Conservation (phyloP, 2,113 vertebrate species). For the Pteropus alecto region DNA sequence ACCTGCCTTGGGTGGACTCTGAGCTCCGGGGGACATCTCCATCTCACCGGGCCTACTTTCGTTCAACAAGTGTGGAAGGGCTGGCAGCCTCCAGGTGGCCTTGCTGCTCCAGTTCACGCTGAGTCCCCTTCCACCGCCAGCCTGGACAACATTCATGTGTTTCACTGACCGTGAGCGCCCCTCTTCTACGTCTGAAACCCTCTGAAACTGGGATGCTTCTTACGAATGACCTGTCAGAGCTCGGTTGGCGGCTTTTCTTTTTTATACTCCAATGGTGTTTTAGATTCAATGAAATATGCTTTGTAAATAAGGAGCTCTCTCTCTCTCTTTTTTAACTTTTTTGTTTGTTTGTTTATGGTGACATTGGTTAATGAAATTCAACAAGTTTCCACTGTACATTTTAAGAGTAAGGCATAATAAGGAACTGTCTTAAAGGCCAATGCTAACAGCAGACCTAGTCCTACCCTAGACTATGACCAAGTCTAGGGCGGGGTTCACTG, state of each 20-base stretch:
- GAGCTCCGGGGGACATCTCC: not conserved
- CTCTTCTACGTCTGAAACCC: not conserved
- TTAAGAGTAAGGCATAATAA: not conserved
- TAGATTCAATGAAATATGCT: not conserved
- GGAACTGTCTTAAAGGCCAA: not conserved
- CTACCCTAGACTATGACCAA: not conserved
- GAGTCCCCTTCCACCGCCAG: accelerated
- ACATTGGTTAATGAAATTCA: too few relatives aligned
- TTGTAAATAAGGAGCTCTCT: not conserved
- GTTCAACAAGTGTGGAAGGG: not conserved
- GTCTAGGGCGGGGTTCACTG: not conserved
- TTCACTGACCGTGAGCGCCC: not conserved
- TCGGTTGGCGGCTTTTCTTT: not conserved
- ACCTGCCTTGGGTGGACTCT: not conserved
- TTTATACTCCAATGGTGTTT: not conserved
- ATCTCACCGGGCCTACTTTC: not conserved
- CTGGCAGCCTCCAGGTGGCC: not conserved
- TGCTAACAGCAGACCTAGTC: not conserved
- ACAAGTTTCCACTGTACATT: too few relatives aligned
- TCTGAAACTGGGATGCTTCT: not conserved
- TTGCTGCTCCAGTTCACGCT: not conserved
- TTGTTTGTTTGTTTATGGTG: too few relatives aligned
- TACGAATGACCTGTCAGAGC: not conserved
- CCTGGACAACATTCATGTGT: accelerated
- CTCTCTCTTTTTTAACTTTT: too few relatives aligned